phyloP scores from a whole-genome alignment of 2,888 invertebrate genomes.

The Diploptera punctata region DNA sequence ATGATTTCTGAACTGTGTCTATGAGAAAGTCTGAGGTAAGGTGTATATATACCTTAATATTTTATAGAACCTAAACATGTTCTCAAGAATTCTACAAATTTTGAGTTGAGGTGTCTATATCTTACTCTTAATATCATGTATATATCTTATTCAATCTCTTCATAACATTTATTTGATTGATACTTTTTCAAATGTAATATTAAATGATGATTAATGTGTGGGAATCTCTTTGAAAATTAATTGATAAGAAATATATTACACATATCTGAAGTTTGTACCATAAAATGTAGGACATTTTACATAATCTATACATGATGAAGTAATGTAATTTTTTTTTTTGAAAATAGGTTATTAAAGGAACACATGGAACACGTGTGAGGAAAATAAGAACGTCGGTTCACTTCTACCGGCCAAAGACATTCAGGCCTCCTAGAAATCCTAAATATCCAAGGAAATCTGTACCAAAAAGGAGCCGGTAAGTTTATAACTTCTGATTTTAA shows the following conservation, averaged over 20 bases:
- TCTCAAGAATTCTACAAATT: too few species aligned
- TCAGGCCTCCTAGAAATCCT: constrained; percentile 88
- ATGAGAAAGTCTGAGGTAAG: too few species aligned
- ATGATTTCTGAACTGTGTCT: too few species aligned
- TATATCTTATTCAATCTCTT: too few species aligned
- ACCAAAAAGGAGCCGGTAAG: constrained; percentile 88
- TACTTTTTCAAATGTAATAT: too few species aligned
- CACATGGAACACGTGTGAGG: constrained; percentile 84
- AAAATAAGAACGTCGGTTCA: constrained; percentile 95
- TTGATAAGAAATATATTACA: not conserved
- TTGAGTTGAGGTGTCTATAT: too few species aligned
- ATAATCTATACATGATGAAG: not conserved
- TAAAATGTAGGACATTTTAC: not conserved
- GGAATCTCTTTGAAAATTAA: constrained; percentile 64
- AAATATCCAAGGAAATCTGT: constrained; percentile 96
- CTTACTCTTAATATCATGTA: too few species aligned
- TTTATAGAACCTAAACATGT: too few species aligned
- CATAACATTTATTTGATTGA: too few species aligned
- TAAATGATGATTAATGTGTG: constrained; percentile 58
- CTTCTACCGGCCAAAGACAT: constrained; percentile 94
- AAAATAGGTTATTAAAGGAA: constrained; percentile 85
- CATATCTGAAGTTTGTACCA: constrained; percentile 21
- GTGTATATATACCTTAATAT: too few species aligned
- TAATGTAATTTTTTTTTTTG: not conserved
- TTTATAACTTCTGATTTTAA: too few species aligned